A percentile compares a stretch with the other conserved stretches of the same genome.
These are phyloP conservation scores for Myopa tessellatipennis DNA, from an alignment of 2,888 invertebrate species.

Conservation along the genomic window DNA sequence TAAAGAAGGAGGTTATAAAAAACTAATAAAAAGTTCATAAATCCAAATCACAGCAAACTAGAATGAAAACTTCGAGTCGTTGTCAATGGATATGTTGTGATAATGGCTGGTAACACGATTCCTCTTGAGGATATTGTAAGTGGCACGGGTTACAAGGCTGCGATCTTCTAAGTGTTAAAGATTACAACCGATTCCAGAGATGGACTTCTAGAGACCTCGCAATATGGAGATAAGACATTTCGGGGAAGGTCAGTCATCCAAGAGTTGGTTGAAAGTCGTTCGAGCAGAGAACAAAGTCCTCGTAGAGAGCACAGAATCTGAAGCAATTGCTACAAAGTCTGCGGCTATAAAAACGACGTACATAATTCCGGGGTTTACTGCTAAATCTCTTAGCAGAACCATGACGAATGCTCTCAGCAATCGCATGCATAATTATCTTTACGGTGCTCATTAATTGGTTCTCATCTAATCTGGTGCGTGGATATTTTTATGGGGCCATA, in stretches of 20 bases:
- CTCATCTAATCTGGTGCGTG: background rate
- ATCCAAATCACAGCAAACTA: background rate
- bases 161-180: constrained; percentile 25
- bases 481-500: background rate
- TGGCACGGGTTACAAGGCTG: background rate
- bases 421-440: background rate
- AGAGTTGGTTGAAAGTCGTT: too few species aligned
- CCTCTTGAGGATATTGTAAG: background rate
- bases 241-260: too few species aligned
- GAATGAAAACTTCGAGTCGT: background rate
- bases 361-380: background rate
- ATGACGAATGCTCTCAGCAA: background rate
- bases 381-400: too few species aligned
- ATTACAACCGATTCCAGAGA: constrained; percentile 5
- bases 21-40: background rate
- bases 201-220: too few species aligned
- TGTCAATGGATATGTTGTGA: constrained; percentile 15
- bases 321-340: background rate
- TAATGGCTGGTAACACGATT: constrained; percentile 14
- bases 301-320: too few species aligned
- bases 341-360: background rate
- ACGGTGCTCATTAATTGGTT: background rate
- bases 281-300: too few species aligned
- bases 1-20: background rate
- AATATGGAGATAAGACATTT: too few species aligned